Percentiles rank a stretch among this genome's conserved stretches.
phyloP scores from a whole-genome alignment of 2,888 invertebrate genomes.

The Syritta pipiens region DNA sequence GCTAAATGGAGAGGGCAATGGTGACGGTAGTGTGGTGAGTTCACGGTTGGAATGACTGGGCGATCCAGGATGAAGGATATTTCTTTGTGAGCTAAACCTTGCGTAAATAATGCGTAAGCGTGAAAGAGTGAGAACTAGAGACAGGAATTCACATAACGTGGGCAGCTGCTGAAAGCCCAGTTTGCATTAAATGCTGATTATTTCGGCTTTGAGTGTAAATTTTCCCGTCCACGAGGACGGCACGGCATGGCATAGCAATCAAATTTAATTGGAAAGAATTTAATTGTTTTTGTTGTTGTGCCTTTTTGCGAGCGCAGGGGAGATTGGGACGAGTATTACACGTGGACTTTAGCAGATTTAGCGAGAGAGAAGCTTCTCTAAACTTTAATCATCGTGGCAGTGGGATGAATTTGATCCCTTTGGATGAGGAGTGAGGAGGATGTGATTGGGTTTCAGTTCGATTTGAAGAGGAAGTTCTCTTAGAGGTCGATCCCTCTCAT shows the following conservation, averaged over 20 bases:
- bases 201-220: slow-evolving; percentile 29
- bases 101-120: slow-evolving; percentile 18
- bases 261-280: slow-evolving; percentile 33
- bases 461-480: too few species aligned
- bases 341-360: too few species aligned
- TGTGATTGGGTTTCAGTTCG: too few species aligned
- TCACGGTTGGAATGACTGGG: background rate
- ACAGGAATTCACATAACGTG: background rate
- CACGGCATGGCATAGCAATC: slow-evolving; percentile 2
- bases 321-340: background rate
- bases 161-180: slow-evolving; percentile 3
- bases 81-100: slow-evolving; percentile 29
- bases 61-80: slow-evolving; percentile 4
- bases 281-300: background rate
- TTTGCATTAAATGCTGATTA: slow-evolving; percentile 18
- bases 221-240: background rate
- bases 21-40: background rate
- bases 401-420: too few species aligned
- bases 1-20: slow-evolving; percentile 5
- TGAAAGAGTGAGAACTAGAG: background rate
- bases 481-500: too few species aligned
- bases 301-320: background rate
- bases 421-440: too few species aligned
- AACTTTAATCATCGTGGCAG: too few species aligned
- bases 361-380: too few species aligned